phyloP scores from a whole-genome alignment of 2,888 invertebrate species.

The Conops quadrifasciatus region DNA sequence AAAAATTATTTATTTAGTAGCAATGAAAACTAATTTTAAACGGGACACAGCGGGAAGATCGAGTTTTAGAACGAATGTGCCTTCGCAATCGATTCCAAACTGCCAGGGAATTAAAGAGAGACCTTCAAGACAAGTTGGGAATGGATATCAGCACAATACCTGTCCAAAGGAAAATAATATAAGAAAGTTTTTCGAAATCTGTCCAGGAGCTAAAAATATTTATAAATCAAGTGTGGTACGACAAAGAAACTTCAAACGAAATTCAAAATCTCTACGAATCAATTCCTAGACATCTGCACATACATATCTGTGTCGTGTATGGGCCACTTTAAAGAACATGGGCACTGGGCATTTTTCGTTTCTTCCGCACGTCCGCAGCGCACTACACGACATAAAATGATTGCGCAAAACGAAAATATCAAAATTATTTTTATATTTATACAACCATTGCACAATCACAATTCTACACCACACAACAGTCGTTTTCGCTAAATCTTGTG shows the following conservation, averaged over 20 bases:
- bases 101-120: conserved; percentile 7
- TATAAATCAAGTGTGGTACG: conserved; percentile 3
- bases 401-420: too few relatives aligned
- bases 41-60: neutral
- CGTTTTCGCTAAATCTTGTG: too few relatives aligned
- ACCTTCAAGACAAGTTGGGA: neutral
- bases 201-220: neutral
- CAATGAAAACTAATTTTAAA: too few relatives aligned
- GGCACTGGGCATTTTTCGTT: too few relatives aligned
- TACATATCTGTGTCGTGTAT: too few relatives aligned
- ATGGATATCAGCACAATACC: conserved; percentile 2
- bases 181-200: neutral
- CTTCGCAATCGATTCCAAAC: conserved; percentile 1
- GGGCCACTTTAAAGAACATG: too few relatives aligned
- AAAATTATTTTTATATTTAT: too few relatives aligned
- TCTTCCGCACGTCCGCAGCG: too few relatives aligned
- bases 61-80: neutral
- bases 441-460: too few relatives aligned
- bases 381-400: too few relatives aligned
- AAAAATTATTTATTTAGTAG: too few relatives aligned
- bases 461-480: too few relatives aligned
- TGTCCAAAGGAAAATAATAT: neutral
- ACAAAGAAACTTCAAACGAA: neutral
- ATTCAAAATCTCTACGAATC: neutral
- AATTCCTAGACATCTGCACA: neutral